Evolutionary conservation across 2,888 invertebrate genomes (phyloP).

Genomic region (Proisotoma minuta): DNA sequence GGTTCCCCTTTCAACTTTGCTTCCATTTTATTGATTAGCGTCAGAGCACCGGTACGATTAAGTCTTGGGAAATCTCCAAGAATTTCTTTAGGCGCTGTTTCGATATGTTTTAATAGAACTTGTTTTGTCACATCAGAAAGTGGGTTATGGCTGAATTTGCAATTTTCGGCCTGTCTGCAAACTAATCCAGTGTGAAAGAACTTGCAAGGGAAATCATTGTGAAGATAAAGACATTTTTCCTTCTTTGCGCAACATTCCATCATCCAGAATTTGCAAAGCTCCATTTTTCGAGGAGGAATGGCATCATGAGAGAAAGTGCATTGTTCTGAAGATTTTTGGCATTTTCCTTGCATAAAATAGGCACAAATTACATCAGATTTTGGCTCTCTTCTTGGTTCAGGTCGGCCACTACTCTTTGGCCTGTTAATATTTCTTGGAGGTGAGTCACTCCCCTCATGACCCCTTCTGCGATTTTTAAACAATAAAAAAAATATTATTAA

Average conservation of each 20-base stretch:
- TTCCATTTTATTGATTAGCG: constrained; percentile 43
- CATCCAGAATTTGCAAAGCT: constrained; percentile 92
- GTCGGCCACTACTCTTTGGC: constrained; percentile 3
- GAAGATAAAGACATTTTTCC: constrained; percentile 93
- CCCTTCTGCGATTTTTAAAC: constrained; percentile 9
- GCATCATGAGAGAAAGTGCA: constrained; percentile 83
- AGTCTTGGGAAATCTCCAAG: constrained; percentile 82
- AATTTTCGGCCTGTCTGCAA: constrained; percentile 73
- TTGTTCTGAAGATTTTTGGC: constrained; percentile 70
- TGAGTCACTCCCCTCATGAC: constrained; percentile 15
- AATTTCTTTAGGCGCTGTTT: constrained; percentile 85
- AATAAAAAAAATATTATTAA: background rate
- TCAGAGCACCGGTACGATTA: constrained; percentile 69
- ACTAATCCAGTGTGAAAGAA: constrained; percentile 89
- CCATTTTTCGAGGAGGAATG: constrained; percentile 76
- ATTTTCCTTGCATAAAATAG: constrained; percentile 84
- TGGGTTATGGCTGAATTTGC: constrained; percentile 90
- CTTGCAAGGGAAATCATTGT: constrained; percentile 95
- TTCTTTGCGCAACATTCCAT: constrained; percentile 93
- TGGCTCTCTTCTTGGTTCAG: constrained; percentile 22
- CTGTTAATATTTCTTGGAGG: constrained; percentile 9
- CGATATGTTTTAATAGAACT: constrained; percentile 66
- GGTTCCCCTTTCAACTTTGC: constrained; percentile 36
- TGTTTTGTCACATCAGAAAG: constrained; percentile 72
- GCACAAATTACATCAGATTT: constrained; percentile 68